Evolutionary conservation across 2,113 vertebrate genomes (phyloP).

Genomic region (Mixornis gularis): DNA sequence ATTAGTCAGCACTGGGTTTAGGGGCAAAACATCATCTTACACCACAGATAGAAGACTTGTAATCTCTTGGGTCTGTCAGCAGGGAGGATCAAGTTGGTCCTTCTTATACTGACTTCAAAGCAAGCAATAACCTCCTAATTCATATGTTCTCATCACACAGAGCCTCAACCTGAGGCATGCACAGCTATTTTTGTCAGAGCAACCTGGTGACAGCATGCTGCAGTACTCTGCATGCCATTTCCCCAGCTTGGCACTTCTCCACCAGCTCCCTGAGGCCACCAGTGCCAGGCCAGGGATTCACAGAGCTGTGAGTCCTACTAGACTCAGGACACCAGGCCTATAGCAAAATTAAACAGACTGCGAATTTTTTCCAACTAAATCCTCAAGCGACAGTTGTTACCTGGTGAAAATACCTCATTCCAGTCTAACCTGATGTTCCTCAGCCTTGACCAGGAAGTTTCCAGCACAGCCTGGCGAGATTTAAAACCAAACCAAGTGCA

Average conservation of each 20-base stretch:
- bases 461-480: neutral
- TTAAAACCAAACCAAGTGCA: neutral
- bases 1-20: neutral
- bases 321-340: neutral
- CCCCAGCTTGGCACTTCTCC: neutral
- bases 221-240: neutral
- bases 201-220: neutral
- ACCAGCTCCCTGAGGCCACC: neutral
- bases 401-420: neutral
- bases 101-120: neutral
- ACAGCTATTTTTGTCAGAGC: neutral
- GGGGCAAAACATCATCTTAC: neutral
- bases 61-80: neutral
- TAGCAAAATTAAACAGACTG: neutral
- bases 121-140: neutral
- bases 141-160: fast-evolving
- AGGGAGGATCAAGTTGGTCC: neutral
- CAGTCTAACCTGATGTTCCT: neutral
- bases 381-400: neutral
- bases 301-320: neutral
- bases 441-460: neutral
- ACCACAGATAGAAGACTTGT: neutral
- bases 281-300: neutral
- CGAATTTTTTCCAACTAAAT: neutral
- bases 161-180: neutral